Evolutionary conservation across 1,140 invertebrate genomes (phyloP).

Genomic region (Eurosta solidaginis): DNA sequence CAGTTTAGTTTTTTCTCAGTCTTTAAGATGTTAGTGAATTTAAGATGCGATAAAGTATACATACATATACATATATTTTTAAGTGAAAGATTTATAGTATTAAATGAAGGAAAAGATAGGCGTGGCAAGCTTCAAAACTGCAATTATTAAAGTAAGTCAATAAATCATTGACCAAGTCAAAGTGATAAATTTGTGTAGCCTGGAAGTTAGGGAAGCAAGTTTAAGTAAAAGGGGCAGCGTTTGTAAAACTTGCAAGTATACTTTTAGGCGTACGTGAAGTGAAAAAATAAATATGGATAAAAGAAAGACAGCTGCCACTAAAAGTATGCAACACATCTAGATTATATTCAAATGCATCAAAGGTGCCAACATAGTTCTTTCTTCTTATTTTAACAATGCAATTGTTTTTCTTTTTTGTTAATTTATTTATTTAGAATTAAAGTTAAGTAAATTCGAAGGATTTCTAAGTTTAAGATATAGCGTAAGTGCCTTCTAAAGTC

Average conservation of each 20-base stretch:
- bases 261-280: background rate
- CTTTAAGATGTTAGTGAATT: no score
- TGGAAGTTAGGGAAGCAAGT: no score
- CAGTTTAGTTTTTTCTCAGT: no score
- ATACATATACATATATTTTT: no score
- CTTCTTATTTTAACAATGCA: background rate
- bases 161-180: no score
- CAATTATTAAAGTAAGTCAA: no score
- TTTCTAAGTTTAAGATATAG: background rate
- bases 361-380: background rate
- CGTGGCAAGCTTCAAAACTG: no score
- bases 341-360: background rate
- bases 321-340: constrained; percentile 10
- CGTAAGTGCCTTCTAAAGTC: background rate
- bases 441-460: background rate
- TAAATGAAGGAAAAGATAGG: no score
- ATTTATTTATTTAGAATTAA: background rate
- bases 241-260: background rate
- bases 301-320: constrained; percentile 16
- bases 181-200: no score
- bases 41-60: no score
- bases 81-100: no score
- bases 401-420: background rate
- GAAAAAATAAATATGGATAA: background rate
- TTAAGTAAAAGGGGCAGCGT: background rate